phyloP scores from a whole-genome alignment of 2,797 vertebrate species.

The Todus mexicanus region DNA sequence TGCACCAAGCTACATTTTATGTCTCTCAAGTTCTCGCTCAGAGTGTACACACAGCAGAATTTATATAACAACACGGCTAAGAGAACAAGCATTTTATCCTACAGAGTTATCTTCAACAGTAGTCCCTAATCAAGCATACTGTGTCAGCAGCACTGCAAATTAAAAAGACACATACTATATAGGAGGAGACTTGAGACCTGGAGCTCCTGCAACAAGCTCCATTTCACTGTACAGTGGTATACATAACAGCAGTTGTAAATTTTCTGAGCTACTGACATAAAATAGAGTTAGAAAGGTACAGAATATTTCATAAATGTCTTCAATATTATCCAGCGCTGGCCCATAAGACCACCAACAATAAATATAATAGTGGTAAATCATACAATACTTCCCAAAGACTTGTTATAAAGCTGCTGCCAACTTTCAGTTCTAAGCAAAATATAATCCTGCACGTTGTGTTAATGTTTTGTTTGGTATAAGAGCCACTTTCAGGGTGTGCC shows the following conservation, averaged over 20 bases:
- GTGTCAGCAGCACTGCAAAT: slow-evolving; percentile 47
- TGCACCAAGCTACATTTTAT: neutral
- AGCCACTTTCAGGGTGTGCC: neutral
- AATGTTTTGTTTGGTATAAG: neutral
- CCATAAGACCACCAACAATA: slow-evolving; percentile 21
- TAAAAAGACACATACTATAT: slow-evolving; percentile 17
- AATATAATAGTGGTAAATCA: slow-evolving; percentile 41
- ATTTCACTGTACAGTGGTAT: neutral
- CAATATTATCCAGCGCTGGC: neutral
- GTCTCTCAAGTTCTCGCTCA: neutral
- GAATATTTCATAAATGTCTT: slow-evolving; percentile 49
- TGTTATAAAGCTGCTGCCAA: neutral
- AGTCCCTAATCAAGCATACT: slow-evolving; percentile 30
- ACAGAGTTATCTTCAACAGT: slow-evolving; percentile 34
- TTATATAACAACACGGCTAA: slow-evolving; percentile 25
- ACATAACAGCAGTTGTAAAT: slow-evolving; percentile 37
- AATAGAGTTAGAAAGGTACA: slow-evolving; percentile 42
- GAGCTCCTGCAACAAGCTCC: neutral
- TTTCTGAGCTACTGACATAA: slow-evolving; percentile 24
- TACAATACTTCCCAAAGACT: neutral
- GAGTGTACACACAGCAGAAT: neutral
- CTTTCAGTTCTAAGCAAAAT: neutral
- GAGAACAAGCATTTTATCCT: slow-evolving; percentile 34
- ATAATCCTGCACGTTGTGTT: neutral
- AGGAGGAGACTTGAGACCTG: neutral